phyloP scores from a whole-genome alignment of 2,888 invertebrate genomes.

The Noctua janthe region DNA sequence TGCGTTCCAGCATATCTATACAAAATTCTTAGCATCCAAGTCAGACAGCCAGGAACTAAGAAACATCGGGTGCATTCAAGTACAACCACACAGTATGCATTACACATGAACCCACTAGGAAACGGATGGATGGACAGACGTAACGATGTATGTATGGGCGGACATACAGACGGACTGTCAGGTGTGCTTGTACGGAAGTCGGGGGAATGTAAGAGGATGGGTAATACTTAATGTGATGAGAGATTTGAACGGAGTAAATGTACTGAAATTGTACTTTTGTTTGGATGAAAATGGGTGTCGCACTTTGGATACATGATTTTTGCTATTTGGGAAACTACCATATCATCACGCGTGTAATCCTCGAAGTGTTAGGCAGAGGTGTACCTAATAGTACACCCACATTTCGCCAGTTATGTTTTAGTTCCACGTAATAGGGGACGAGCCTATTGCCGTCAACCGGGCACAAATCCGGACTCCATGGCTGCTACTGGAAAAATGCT shows the following conservation, averaged over 20 bases:
- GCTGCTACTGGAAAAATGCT: not conserved
- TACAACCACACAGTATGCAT: slow-evolving; percentile 71
- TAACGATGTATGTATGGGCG: slow-evolving; percentile 43
- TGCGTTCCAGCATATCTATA: not conserved
- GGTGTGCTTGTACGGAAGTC: slow-evolving; percentile 64
- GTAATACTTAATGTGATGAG: not conserved
- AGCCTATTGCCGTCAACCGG: not conserved
- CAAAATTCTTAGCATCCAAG: not conserved
- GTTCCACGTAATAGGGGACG: not conserved
- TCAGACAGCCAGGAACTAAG: slow-evolving; percentile 39
- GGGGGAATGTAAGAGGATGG: not conserved
- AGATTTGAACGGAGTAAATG: not conserved
- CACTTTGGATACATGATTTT: not conserved
- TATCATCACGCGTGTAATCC: not conserved
- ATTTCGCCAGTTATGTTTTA: not conserved
- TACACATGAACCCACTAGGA: slow-evolving; percentile 77
- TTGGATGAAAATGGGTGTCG: not conserved
- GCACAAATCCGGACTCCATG: not conserved
- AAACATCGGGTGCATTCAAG: slow-evolving; percentile 52
- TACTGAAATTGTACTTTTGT: not conserved
- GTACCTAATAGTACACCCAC: too few relatives aligned
- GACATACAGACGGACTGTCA: slow-evolving; percentile 40
- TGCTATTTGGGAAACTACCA: not conserved
- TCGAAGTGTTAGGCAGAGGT: too few relatives aligned
- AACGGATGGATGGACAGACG: slow-evolving; percentile 75